Percentiles rank a stretch among this genome's conserved stretches.
Conservation (phyloP, 30 jellyfish, hydroid and myxozoan genomes). For the Mastigias papua region DNA sequence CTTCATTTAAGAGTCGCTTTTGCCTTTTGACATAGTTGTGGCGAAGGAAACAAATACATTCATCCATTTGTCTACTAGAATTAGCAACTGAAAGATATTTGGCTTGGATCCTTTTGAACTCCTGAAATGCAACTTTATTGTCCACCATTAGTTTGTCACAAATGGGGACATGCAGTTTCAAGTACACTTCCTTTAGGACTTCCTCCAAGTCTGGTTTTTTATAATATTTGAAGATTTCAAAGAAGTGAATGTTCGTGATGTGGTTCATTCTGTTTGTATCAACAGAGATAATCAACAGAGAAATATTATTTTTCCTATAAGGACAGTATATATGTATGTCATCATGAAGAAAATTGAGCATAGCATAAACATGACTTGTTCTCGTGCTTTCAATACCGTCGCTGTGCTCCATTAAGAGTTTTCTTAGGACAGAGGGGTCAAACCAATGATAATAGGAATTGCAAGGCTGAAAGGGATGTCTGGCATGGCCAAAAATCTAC, state of each 20-base stretch:
- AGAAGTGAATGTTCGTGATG: not conserved
- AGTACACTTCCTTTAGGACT: not conserved
- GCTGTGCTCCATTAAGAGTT: no score
- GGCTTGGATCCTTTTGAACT: not conserved
- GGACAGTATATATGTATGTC: no score
- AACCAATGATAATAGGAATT: no score
- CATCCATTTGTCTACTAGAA: not conserved
- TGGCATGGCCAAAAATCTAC: no score
- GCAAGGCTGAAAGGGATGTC: no score
- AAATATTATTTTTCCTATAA: not conserved
- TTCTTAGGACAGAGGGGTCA: no score
- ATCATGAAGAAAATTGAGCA: no score
- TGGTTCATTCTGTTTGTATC: not conserved
- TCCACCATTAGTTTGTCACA: not conserved
- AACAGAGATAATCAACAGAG: not conserved
- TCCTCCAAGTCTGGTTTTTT: constrained; percentile 4
- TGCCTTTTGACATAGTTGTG: not conserved
- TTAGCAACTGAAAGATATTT: not conserved
- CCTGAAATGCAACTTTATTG: constrained; percentile 6
- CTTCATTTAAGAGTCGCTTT: constrained; percentile 13
- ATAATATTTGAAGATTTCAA: not conserved
- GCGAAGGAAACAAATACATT: not conserved
- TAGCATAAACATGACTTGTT: no score
- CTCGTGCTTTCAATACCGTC: no score
- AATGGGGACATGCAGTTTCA: not conserved